Percentiles rank a stretch among this genome's conserved stretches.
These are phyloP conservation scores for Trachymyrmex septentrionalis DNA, from an alignment of 1,140 invertebrate species.

Conservation along the genomic window DNA sequence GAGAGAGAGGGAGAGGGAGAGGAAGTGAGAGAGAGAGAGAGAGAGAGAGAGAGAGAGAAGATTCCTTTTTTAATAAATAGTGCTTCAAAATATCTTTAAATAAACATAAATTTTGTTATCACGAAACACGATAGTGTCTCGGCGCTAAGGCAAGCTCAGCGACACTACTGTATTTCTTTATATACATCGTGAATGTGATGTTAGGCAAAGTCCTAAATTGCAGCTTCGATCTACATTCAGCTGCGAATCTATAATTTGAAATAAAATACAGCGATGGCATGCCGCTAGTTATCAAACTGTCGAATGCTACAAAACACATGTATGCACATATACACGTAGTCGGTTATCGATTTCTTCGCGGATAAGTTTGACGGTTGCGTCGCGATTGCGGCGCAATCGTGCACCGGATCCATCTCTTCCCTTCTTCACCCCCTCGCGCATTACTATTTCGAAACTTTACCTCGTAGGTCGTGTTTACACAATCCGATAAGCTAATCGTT, in stretches of 20 bases:
- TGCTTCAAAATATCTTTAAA: too few species aligned
- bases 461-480: slow-evolving; percentile 35
- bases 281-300: slow-evolving; percentile 19
- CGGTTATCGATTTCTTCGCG: slow-evolving; percentile 31
- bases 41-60: too few species aligned
- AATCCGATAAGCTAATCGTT: slow-evolving; percentile 52
- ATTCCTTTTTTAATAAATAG: too few species aligned
- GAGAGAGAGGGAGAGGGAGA: too few species aligned
- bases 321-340: background rate
- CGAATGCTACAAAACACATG: background rate
- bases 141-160: too few species aligned
- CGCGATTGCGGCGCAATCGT: slow-evolving; percentile 27
- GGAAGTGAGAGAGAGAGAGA: too few species aligned
- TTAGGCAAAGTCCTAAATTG: background rate
- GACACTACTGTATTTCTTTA: too few species aligned
- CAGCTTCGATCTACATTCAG: background rate
- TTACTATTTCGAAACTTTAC: slow-evolving; percentile 47
- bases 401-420: slow-evolving; percentile 1
- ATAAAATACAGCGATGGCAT: background rate
- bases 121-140: too few species aligned
- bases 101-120: too few species aligned
- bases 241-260: slow-evolving; percentile 6
- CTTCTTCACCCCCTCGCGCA: background rate
- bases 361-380: slow-evolving; percentile 46
- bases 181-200: background rate